Evolutionary conservation across 2,113 vertebrate species (phyloP).

Genomic region (Vulpes ferrilata): DNA sequence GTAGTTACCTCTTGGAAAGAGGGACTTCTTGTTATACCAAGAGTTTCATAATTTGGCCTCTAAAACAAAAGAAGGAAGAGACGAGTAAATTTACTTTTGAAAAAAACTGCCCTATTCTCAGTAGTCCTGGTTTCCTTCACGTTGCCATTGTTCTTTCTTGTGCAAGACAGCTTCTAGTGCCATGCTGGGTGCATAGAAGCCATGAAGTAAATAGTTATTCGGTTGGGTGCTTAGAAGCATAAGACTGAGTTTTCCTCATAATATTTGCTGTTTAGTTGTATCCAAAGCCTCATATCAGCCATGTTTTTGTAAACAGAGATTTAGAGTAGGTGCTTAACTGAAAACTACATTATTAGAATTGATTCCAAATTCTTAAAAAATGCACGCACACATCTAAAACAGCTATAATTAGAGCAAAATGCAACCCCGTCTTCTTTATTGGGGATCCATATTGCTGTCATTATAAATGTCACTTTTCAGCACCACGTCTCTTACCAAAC

Average conservation of each 20-base stretch:
- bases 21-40: not conserved
- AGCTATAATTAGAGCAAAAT: slow-evolving; percentile 74
- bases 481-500: slow-evolving; percentile 77
- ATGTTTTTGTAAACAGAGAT: slow-evolving; percentile 62
- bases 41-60: slow-evolving; percentile 31
- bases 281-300: slow-evolving; percentile 38
- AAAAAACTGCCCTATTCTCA: slow-evolving; percentile 5
- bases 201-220: not conserved
- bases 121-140: not conserved
- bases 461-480: slow-evolving; percentile 83
- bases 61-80: slow-evolving; percentile 21
- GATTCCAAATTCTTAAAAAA: slow-evolving; percentile 64
- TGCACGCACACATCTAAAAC: slow-evolving; percentile 18
- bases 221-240: not conserved
- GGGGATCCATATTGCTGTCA: slow-evolving; percentile 84
- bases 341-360: slow-evolving; percentile 60
- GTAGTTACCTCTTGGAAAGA: not conserved
- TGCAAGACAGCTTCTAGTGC: not conserved
- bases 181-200: not conserved
- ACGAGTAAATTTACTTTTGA: not conserved
- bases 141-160: not conserved
- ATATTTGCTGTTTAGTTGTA: slow-evolving; percentile 60
- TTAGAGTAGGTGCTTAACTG: slow-evolving; percentile 35
- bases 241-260: slow-evolving; percentile 40
- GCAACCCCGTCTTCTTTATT: slow-evolving; percentile 75